Evolutionary conservation across 2,113 vertebrate species (phyloP), one percentile per base, ranked within the genome.

Genomic region (Corythornis vintsioides): DNA sequence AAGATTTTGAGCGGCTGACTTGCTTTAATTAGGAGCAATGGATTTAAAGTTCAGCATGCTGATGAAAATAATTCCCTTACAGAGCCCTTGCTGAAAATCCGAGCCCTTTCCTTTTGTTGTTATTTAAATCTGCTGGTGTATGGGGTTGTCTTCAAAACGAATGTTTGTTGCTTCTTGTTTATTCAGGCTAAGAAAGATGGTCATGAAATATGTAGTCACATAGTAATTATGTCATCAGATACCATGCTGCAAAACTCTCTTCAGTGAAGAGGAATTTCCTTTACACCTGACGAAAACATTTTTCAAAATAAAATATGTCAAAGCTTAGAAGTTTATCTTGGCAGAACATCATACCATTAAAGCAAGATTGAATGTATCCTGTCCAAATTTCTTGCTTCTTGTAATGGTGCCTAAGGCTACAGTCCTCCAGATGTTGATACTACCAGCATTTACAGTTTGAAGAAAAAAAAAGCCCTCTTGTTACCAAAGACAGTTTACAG

Each of bases 301-400:
- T 97, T 97, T 97, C 89, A 93, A 88, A 96, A 96, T 96, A 97
- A 97, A 97, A 93, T 96, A 94, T 95, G 96, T 97, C 85, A 95
- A 97, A 90, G 76, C 94, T 89, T 94, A 93, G 95, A 96, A 96
- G 96, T 97, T 98, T 98, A 93, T 97, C 96, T 98, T 98, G 98
- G 97, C 97, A 80, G 87, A 95, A 85, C 95, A 90, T 90, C 96
- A 97, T 88, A 95, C 96, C 95, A 89, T 97, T 97, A 97, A 95
- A 94, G 92, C 85, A 96, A 98, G 97, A 98, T 97, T 97, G 97
- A 98, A 97, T 96, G 94, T 97, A 97, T 98, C 97, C 98, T 98
- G 97, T 98, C 96, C 94, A 97, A 94, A 97, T 97, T 93, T 97
- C 94, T 97, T 94, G 95, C 96, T 97, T 96, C 97, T 97, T 97